Percentiles rank a stretch among this genome's conserved stretches.
These are phyloP conservation scores for Diplosoma virens DNA, from an alignment of 23 tunicate genomes.

Conservation along the genomic window DNA sequence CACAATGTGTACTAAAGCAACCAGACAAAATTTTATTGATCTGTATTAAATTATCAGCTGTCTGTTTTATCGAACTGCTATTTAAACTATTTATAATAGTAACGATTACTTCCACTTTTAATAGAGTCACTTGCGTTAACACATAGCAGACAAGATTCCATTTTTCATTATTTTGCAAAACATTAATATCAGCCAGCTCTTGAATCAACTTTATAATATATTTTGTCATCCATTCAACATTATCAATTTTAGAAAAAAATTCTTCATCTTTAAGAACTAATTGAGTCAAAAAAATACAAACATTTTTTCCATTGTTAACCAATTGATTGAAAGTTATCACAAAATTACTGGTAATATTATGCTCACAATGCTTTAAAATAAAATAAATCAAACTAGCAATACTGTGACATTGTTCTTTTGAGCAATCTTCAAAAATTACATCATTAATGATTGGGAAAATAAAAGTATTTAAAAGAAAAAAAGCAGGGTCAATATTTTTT, in stretches of 20 bases:
- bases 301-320: neutral
- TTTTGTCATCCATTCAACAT: conserved; percentile 2
- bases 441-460: neutral
- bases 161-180: neutral
- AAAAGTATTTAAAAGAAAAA: neutral
- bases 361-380: neutral
- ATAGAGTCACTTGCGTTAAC: neutral
- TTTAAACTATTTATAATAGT: neutral
- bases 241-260: neutral
- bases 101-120: neutral
- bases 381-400: neutral
- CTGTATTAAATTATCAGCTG: neutral
- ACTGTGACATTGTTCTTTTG: neutral
- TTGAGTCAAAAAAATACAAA: neutral
- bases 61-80: neutral
- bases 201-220: neutral
- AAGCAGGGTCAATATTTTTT: conserved; percentile 1
- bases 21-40: neutral
- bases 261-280: neutral
- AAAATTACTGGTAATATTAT: neutral
- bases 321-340: neutral
- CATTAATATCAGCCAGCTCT: neutral
- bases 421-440: neutral
- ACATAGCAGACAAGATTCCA: neutral
- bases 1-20: neutral